Base-by-base conservation (phyloP, 2,797 vertebrate species). In the Knipowitschia caucasica region DNA sequence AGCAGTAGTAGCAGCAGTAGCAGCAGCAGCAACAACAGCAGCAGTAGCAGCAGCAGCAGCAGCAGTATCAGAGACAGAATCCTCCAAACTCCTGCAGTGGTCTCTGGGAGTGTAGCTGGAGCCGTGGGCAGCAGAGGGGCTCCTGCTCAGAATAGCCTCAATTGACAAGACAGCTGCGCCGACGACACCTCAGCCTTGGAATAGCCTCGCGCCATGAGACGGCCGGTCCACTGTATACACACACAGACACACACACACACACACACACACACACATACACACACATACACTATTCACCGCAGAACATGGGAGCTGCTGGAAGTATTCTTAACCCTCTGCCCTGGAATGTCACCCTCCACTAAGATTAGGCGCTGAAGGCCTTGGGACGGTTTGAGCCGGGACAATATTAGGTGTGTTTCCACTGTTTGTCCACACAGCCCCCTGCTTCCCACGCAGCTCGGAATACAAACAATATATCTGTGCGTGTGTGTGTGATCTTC, bases 131-230 rank as follows among this genome's bases (percentile, higher is more conserved):
- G 74, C 80, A 76, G 21, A 15, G 21, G 60, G 35, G 35, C 34
- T 8, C 17, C 5, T 23, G 31, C 90, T 83, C 77, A 88, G 90
- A 91, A 92, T 92, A 92, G 85, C 81, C 78, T 81, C 89, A 92
- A 89, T 77, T 91, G 91, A 86, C 81, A 77, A 89, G 92, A 91
- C 88, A 91, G 88, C 91, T 94, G 86, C 69, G 61, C 40, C 65
- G 82, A 69, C 70, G 30, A 64, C 78, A 51, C 67, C 59, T 11
- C 76, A 69, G 74, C 64, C 78, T 87, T 80, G 81, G 82, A 89
- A 86, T 87, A 84, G 83, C 64, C 17, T 39, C 64, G 71, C 65
- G 72, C 57, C 82, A 58, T 59, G 78, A 80, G 80, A 43, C 23
- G 52, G 35, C 35, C 35, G 49, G 53, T 53, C 38, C 67, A 14